phyloP scores from a whole-genome alignment of 2,113 vertebrate species.

The Tor tambroides region DNA sequence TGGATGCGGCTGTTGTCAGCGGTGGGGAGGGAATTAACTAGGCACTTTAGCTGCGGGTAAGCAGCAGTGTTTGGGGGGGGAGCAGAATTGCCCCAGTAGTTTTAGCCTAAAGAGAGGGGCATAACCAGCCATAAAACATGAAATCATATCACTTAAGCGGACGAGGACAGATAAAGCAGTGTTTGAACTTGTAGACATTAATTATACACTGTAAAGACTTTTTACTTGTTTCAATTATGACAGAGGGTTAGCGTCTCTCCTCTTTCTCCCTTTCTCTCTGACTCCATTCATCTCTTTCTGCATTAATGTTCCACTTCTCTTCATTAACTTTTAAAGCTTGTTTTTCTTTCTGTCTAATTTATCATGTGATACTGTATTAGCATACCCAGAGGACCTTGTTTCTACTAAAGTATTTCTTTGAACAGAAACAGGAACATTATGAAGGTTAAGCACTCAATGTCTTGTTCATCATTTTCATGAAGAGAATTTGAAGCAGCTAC shows the following conservation, averaged over 20 bases:
- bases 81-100: slow-evolving; percentile 68
- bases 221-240: slow-evolving; percentile 87
- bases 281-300: slow-evolving; percentile 73
- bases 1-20: slow-evolving; percentile 57
- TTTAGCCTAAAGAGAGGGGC: slow-evolving; percentile 51
- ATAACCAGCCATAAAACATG: slow-evolving; percentile 71
- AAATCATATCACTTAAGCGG: slow-evolving; percentile 91
- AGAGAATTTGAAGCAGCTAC: background rate
- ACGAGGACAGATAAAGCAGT: slow-evolving; percentile 86
- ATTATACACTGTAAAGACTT: slow-evolving; percentile 92
- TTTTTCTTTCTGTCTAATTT: slow-evolving; percentile 40
- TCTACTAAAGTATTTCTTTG: slow-evolving; percentile 12
- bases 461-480: background rate
- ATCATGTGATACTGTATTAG: slow-evolving; percentile 19
- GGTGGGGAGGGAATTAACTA: slow-evolving; percentile 63
- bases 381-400: slow-evolving; percentile 9
- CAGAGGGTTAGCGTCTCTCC: slow-evolving; percentile 70
- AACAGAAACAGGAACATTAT: slow-evolving; percentile 22
- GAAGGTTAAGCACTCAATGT: slow-evolving; percentile 8
- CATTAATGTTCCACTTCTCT: slow-evolving; percentile 78
- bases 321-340: slow-evolving; percentile 83
- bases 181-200: slow-evolving; percentile 89
- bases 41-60: slow-evolving; percentile 48
- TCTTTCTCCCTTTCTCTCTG: slow-evolving; percentile 57
- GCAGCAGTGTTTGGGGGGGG: slow-evolving; percentile 51